phyloP scores from a whole-genome alignment of 2,797 vertebrate species.

The Caiman crocodilus region DNA sequence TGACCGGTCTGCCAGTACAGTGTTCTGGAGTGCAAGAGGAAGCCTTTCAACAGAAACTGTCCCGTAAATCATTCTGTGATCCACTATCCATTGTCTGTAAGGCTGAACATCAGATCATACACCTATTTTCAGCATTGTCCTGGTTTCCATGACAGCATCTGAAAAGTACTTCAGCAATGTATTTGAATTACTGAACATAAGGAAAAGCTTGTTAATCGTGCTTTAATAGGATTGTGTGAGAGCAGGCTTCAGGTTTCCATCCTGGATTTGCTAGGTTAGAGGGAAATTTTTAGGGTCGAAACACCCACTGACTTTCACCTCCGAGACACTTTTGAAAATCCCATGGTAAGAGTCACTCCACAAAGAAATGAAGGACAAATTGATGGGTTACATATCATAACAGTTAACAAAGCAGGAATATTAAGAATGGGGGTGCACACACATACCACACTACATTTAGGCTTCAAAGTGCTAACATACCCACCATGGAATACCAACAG shows the following conservation, averaged over 20 bases:
- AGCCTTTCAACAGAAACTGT: conserved; percentile 48
- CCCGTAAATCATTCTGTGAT: conserved; percentile 45
- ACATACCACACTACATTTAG: too few species aligned
- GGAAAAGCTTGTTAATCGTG: neutral
- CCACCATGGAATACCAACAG: too few species aligned
- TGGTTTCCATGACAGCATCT: neutral
- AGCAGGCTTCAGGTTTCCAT: neutral
- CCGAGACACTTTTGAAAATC: neutral
- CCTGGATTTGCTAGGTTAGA: accelerated
- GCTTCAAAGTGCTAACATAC: too few species aligned
- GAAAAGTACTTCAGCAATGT: accelerated
- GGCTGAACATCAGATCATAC: neutral
- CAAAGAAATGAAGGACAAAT: neutral
- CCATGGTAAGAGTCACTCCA: too few species aligned
- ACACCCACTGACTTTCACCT: neutral
- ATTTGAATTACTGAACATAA: accelerated
- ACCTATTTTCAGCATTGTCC: neutral
- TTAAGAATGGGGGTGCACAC: too few species aligned
- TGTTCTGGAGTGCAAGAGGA: conserved; percentile 41
- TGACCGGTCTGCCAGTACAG: conserved; percentile 36
- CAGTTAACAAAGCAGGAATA: too few species aligned
- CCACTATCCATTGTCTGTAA: neutral
- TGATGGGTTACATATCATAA: too few species aligned
- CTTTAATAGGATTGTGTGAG: accelerated
- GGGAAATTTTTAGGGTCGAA: neutral